These are phyloP conservation scores for Corynorhinus townsendii DNA, from an alignment of 2,113 vertebrate species.

Conservation along the genomic window DNA sequence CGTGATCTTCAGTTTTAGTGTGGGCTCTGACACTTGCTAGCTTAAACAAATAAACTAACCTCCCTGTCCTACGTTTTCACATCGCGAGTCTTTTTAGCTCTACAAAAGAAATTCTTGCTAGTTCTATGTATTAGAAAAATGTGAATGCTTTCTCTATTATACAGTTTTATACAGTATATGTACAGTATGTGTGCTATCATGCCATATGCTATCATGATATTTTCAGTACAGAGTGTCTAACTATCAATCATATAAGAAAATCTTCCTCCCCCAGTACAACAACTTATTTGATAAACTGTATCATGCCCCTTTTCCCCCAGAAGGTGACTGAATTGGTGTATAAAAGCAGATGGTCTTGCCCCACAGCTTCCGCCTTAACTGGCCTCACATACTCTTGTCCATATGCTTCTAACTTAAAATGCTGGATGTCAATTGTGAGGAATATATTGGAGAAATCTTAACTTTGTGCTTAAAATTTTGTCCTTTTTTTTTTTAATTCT, in stretches of 20 bases:
- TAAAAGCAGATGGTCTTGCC: constrained; percentile 64
- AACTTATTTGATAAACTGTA: constrained; percentile 8
- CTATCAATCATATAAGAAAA: background rate
- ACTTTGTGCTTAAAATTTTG: constrained; percentile 16
- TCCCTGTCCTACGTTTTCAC: background rate
- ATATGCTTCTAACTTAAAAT: constrained; percentile 65
- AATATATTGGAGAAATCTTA: constrained; percentile 41
- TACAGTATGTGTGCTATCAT: background rate
- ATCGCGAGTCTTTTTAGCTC: background rate
- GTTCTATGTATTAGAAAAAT: background rate
- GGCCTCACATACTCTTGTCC: constrained; percentile 51
- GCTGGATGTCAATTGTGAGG: constrained; percentile 35
- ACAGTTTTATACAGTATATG: background rate
- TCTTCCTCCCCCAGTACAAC: background rate
- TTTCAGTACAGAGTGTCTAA: background rate
- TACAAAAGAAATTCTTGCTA: background rate
- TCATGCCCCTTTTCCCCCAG: background rate
- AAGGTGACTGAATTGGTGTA: constrained; percentile 42
- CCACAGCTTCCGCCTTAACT: constrained; percentile 57
- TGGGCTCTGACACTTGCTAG: background rate
- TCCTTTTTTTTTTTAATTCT: background rate
- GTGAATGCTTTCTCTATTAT: background rate
- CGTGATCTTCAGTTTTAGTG: background rate
- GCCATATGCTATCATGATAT: background rate
- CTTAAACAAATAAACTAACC: background rate